These are phyloP conservation scores for Osmoderma eremita DNA, from an alignment of 2,888 invertebrate species.

Conservation along the genomic window DNA sequence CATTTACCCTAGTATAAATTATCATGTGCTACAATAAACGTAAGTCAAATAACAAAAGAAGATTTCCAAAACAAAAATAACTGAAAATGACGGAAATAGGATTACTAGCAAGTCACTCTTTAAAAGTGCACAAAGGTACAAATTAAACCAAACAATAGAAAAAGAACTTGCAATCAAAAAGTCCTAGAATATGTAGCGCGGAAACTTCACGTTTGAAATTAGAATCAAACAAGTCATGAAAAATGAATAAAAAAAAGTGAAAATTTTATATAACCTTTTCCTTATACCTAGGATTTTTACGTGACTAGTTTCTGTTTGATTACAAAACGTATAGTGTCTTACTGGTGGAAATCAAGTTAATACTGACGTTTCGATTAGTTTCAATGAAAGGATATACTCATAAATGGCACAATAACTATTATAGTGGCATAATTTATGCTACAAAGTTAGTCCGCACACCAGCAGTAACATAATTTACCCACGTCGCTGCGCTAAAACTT, in stretches of 20 bases:
- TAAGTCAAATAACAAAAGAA: neutral
- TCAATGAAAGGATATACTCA: too few species aligned
- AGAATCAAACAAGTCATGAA: neutral
- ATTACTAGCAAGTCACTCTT: neutral
- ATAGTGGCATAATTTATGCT: too few species aligned
- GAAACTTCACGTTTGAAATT: neutral
- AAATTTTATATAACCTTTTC: neutral
- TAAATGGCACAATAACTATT: too few species aligned
- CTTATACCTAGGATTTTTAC: too few species aligned
- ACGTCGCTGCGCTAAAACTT: too few species aligned
- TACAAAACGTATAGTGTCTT: too few species aligned
- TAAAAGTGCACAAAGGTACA: neutral
- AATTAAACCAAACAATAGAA: constrained; percentile 20
- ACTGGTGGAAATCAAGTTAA: too few species aligned
- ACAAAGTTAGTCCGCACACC: too few species aligned
- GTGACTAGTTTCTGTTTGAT: too few species aligned
- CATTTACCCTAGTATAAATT: too few species aligned
- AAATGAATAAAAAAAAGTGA: neutral
- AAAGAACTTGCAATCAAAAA: constrained; percentile 31
- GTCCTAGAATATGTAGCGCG: constrained; percentile 7
- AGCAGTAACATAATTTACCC: too few species aligned
- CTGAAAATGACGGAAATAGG: constrained; percentile 3
- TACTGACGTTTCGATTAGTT: too few species aligned
- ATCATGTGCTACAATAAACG: neutral
- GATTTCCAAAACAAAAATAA: constrained; percentile 8